phyloP scores from a whole-genome alignment of 2,888 invertebrate genomes.

The Cylloceria caligata region DNA sequence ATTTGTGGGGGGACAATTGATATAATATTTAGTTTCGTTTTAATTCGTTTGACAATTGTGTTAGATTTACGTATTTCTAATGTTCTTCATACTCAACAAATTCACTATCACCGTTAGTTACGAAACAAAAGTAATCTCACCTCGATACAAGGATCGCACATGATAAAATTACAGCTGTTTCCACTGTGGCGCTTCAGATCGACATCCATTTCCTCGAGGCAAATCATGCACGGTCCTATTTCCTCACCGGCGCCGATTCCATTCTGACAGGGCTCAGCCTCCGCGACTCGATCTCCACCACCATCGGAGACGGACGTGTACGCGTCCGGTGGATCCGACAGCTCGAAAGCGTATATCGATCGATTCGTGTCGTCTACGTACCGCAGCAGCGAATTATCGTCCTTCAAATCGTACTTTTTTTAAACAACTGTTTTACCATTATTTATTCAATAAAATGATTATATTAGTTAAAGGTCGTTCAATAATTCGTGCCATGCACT shows the following conservation, averaged over 20 bases:
- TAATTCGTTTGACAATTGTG: conserved; percentile 5
- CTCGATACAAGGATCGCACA: conserved; percentile 87
- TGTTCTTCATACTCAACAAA: neutral
- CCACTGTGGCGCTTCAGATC: conserved; percentile 86
- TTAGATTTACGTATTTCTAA: neutral
- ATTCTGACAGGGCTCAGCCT: conserved; percentile 75
- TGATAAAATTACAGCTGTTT: conserved; percentile 86
- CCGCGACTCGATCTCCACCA: conserved; percentile 74
- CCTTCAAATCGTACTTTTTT: conserved; percentile 79
- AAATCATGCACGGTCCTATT: conserved; percentile 86
- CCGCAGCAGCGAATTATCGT: conserved; percentile 86
- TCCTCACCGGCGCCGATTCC: conserved; percentile 78
- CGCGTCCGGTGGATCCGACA: conserved; percentile 81
- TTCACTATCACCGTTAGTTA: conserved; percentile 5
- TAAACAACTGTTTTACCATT: neutral
- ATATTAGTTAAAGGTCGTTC: neutral
- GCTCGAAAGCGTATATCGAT: conserved; percentile 85
- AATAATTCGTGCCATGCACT: too few species aligned
- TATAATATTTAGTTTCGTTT: neutral
- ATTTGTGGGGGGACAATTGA: neutral
- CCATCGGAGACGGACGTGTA: conserved; percentile 74
- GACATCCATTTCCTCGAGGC: conserved; percentile 87
- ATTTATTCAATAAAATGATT: neutral
- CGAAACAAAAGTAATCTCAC: conserved; percentile 79
- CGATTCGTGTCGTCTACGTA: conserved; percentile 86